Conservation (phyloP, 2,888 invertebrate species). For the Patella depressa region DNA sequence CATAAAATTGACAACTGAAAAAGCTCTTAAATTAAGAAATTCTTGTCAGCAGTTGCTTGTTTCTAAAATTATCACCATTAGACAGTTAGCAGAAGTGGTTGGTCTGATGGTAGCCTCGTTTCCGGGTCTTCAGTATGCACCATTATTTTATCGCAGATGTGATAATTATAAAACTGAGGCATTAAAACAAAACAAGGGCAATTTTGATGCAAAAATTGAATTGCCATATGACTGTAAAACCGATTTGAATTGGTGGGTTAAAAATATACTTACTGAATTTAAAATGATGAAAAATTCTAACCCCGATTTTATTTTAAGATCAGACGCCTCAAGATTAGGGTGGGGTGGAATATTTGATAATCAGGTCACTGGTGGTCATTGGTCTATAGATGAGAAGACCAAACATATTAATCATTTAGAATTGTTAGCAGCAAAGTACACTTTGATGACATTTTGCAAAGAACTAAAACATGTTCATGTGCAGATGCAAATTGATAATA, state of each 20-base stretch:
- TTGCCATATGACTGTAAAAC: background rate
- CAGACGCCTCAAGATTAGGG: constrained; percentile 23
- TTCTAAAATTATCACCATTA: background rate
- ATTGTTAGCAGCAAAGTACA: constrained; percentile 19
- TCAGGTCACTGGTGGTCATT: constrained; percentile 16
- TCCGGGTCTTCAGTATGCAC: background rate
- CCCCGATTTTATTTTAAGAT: constrained; percentile 9
- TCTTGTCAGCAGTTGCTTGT: background rate
- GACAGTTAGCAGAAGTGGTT: background rate
- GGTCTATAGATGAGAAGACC: constrained; percentile 16
- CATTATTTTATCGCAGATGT: background rate
- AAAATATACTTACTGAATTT: constrained; percentile 1
- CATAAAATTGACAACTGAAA: constrained; percentile 39
- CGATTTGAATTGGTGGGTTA: constrained; percentile 15
- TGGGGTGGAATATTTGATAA: constrained; percentile 3
- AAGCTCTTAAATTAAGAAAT: background rate
- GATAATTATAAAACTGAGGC: constrained; percentile 4
- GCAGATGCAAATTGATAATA: constrained; percentile 11
- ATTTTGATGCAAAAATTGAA: background rate
- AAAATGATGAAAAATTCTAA: background rate
- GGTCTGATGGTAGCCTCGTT: background rate
- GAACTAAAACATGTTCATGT: constrained; percentile 12
- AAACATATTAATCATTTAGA: constrained; percentile 24
- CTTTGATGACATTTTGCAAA: constrained; percentile 8
- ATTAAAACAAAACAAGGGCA: background rate